Conservation (phyloP, 2,113 vertebrate species). For the Vimba vimba region DNA sequence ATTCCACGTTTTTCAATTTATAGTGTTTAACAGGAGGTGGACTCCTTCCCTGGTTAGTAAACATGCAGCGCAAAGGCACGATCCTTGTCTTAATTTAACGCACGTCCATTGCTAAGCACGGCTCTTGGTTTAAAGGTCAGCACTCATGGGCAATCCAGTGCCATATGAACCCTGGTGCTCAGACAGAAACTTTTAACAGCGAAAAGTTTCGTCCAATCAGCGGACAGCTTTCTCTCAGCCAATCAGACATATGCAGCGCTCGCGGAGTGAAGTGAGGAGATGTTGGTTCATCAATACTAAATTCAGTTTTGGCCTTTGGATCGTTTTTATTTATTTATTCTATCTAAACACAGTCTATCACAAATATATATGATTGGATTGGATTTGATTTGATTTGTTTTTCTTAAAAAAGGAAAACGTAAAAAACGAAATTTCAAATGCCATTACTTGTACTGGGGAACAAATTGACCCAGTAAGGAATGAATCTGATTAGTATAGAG, state of each 20-base stretch:
- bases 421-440: no score
- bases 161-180: neutral
- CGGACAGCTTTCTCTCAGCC: slow-evolving; percentile 18
- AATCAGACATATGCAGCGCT: slow-evolving; percentile 25
- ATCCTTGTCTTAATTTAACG: neutral
- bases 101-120: slow-evolving; percentile 17
- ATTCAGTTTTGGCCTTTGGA: neutral
- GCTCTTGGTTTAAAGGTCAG: neutral
- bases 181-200: slow-evolving; percentile 25
- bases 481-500: neutral
- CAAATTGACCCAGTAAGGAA: no score
- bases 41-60: neutral
- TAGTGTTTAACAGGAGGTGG: neutral
- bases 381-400: no score
- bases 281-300: no score
- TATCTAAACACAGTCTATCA: neutral
- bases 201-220: slow-evolving; percentile 50
- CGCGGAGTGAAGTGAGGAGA: neutral
- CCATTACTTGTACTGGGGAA: no score
- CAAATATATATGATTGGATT: no score
- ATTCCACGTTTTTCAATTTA: neutral
- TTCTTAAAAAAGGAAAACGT: no score
- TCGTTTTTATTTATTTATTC: neutral
- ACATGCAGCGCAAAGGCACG: neutral
- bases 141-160: neutral